Evolutionary conservation across 2,888 invertebrate genomes (phyloP), one percentile per base, ranked within the genome.

Genomic region (Junonia oenone): DNA sequence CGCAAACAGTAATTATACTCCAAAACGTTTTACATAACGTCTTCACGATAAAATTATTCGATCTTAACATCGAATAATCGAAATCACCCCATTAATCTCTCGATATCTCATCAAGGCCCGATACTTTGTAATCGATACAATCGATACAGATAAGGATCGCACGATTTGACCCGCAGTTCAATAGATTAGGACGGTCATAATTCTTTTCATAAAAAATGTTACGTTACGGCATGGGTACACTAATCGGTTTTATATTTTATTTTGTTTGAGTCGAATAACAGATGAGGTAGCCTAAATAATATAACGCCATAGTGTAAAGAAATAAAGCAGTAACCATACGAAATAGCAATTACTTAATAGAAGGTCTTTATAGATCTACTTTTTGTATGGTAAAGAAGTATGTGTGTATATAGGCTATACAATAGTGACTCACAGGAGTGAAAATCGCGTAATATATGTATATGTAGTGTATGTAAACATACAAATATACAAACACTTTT

Each of bases 161-260:
- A 82, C 82, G 82, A 81, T 70, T 59, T 71, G 81, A 81, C 81
- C 81, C 61, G 59, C 46, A 59, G 79, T 73, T 80, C 79, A 78
- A 76, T 75, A 71, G 81, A 81, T 79, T 67, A 68, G 73, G 70
- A 70, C 38, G 49, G 49, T 29, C 55, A 53, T 52, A 53, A 45
- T 51, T 55, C 45, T 68, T 66, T 65, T 33, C 65, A 63, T 66
- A 51, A 47, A 48, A 56, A 51, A 51, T 26, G 37, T 13, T 40
- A 40, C 14, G n/a, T 22, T 22, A 22, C 13, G 22, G 13, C 13
- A 26, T 22, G 43, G 22, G 3, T 26, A 43, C 26, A 26, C 26
- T 43, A 40, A 40, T 19, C 38, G 19, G 4, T 19, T 40, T 40
- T 19, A 19, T 11, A 11, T 37, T 37, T 15, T 3, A 6, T 35